Evolutionary conservation across 2,797 vertebrate genomes (phyloP), one percentile per base, ranked within the genome.

Genomic region (Bovichtus variegatus): DNA sequence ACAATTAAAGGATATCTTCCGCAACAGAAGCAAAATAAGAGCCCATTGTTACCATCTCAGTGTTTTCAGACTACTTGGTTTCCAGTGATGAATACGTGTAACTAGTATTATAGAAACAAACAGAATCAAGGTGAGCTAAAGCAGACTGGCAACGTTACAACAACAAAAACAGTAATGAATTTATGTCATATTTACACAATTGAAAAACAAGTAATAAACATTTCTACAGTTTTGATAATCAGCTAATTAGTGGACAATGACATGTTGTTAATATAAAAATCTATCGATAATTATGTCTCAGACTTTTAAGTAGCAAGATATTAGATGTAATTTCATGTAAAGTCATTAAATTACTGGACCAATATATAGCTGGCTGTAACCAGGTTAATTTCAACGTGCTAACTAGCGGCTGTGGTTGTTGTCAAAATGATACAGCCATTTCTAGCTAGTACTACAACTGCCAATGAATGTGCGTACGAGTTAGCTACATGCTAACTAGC

Each of bases 371-470:
- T 47, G 3, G 31, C 0, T 21, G 27, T n/a, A 55, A 27, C 3
- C n/a, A 11, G 0, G 6, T 49, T 16, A 3, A 53, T 44, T 34
- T 31, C 1, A 47, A 16, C 15, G 4, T 43, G 15, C 9, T 51
- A 31, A 61, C 23, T 36, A 71, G 12, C 18, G 27, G 43, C 2
- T 11, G 6, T 19, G n/a, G 41, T 25, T 43, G 11, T 43, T 80
- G 72, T 89, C 74, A 85, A 88, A 90, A 80, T 78, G 74, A 85
- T 69, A 41, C 80, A 87, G 82, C 82, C 71, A 74, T 80, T 84
- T 81, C 65, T 77, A 50, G 78, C 81, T 78, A 61, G 8, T 54
- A 66, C 78, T 76, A 34, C 34, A 41, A 34, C 18, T 21, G 5
- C 21, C 62, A 38, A 34, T 34, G 7, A 81, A 61, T 81, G 80